Evolutionary conservation across 2,113 vertebrate species (phyloP), one percentile per base, ranked within the genome.

Genomic region (Phaethornis superciliosus): DNA sequence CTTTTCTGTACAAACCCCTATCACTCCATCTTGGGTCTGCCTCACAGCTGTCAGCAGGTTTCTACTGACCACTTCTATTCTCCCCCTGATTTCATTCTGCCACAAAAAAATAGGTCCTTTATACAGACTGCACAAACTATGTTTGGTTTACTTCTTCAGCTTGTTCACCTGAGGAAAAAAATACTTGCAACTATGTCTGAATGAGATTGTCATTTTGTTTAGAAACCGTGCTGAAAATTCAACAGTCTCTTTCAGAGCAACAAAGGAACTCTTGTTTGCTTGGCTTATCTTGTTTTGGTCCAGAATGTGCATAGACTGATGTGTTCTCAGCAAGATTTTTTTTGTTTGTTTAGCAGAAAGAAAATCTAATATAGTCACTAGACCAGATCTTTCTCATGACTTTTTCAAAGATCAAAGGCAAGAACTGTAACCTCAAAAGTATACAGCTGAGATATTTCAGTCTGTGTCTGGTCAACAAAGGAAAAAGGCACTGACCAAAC

Each of bases 331-430:
- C 85, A 96, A 96, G 97, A 96, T 85, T 97, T 89, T 88, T 96
- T 97, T 96, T 97, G 96, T 97, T 97, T 97, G 94, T 92, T 97
- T 96, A 95, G 71, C 76, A 96, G 93, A 93, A 95, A 90, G 96
- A 97, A 96, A 96, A 95, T 89, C 94, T 88, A 94, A 92, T 97
- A 94, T 78, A 96, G 93, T 97, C 92, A 95, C 88, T 89, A 95
- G 90, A 94, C n/a, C 85, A 97, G 96, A 81, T 96, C 94, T 95
- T 96, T 97, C 94, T 95, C 94, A 96, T 68, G 85, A 75, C 96
- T 97, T 97, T 97, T 96, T 95, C 90, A 93, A 94, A 98, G 96
- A 98, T 98, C 98, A 98, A 98, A 98, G 97, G 95, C 96, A 80
- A 86, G 94, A 95, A 93, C 95, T 78, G 93, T 86, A 97, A 97